These are phyloP conservation scores for Diaprepes abbreviatus DNA, from an alignment of 2,888 invertebrate species.

Conservation along the genomic window DNA sequence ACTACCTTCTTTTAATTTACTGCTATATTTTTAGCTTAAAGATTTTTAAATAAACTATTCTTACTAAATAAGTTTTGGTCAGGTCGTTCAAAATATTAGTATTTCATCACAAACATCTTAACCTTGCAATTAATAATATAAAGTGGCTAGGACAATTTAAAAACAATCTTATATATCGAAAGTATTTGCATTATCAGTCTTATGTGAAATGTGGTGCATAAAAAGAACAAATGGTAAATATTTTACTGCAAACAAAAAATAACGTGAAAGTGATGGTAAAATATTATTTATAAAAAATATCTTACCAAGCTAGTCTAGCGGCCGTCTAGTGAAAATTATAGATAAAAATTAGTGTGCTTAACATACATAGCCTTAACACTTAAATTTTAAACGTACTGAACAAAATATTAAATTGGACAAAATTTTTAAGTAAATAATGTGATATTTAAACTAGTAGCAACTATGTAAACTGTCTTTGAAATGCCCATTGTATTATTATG, in stretches of 20 bases:
- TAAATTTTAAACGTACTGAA: neutral
- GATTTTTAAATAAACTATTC: no score
- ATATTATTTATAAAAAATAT: conserved; percentile 60
- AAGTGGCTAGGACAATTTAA: no score
- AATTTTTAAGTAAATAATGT: neutral
- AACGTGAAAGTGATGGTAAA: conserved; percentile 46
- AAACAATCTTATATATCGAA: no score
- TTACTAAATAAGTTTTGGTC: no score
- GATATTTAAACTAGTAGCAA: neutral
- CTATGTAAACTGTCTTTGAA: neutral
- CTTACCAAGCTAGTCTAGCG: conserved; percentile 69
- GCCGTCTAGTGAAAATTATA: conserved; percentile 67
- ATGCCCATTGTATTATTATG: neutral
- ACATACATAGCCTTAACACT: conserved; percentile 1
- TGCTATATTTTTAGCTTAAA: no score
- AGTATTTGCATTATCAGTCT: no score
- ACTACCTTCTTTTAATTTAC: no score
- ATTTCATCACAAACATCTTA: no score
- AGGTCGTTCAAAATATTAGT: no score
- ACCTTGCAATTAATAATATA: no score
- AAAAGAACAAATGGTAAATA: conserved; percentile 1
- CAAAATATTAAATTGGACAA: neutral
- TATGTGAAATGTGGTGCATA: neutral
- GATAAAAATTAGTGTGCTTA: conserved; percentile 61
- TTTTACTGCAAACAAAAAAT: conserved; percentile 33